Conservation (phyloP, 2,113 vertebrate species). For the Trachemys scripta region DNA sequence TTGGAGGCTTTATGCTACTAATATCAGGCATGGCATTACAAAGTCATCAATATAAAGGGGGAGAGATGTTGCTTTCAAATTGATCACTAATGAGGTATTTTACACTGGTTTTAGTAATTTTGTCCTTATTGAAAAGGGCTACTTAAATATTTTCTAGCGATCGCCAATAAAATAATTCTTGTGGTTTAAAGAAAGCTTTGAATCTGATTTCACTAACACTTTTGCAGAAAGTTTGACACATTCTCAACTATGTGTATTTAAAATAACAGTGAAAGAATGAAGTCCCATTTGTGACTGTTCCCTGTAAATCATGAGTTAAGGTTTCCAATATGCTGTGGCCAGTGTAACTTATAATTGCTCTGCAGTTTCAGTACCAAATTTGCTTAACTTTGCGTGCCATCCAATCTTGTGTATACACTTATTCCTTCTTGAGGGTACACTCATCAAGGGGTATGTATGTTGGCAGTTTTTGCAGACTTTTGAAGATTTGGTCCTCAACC, state of each 20-base stretch:
- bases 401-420: not conserved
- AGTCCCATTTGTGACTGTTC: not conserved
- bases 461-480: not conserved
- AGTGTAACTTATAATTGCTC: not conserved
- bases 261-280: not conserved
- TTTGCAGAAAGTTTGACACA: not conserved
- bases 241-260: not conserved
- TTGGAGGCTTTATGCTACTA: not conserved
- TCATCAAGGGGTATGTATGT: not conserved
- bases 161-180: not conserved
- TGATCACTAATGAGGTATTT: not conserved
- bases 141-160: not conserved
- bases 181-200: not conserved
- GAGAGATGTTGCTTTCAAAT: not conserved
- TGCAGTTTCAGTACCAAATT: not conserved
- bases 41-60: not conserved
- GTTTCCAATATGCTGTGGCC: not conserved
- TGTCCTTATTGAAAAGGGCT: not conserved
- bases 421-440: not conserved
- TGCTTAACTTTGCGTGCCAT: not conserved
- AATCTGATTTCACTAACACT: not conserved
- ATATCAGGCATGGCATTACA: not conserved
- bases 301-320: not conserved
- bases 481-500: not conserved
- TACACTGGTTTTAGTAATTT: not conserved